Evolutionary conservation across 64 coral and sea anemone species (phyloP).

Genomic region (Stylophora pistillata): DNA sequence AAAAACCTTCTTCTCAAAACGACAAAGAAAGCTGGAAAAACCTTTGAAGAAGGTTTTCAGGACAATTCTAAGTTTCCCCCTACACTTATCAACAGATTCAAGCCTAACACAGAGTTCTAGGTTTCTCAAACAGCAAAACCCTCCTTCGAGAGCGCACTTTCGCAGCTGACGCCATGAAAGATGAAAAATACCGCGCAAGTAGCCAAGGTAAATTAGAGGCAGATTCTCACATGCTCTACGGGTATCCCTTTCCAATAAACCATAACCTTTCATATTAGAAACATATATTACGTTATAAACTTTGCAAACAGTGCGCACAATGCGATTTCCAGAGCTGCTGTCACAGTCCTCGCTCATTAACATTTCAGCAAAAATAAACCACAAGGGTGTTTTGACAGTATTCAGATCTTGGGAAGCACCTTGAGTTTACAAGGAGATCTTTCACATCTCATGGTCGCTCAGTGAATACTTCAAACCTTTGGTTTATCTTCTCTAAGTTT

Average conservation of each 20-base stretch:
- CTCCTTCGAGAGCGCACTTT: constrained; percentile 29
- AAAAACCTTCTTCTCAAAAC: neutral
- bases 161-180: constrained; percentile 18
- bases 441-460: constrained; percentile 41
- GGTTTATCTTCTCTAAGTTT: constrained; percentile 72
- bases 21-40: neutral
- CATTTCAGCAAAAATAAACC: constrained; percentile 99
- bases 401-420: constrained; percentile 84
- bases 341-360: constrained; percentile 91
- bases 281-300: constrained; percentile 63
- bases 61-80: neutral
- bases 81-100: neutral
- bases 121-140: neutral
- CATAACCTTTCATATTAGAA: constrained; percentile 44
- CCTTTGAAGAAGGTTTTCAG: neutral
- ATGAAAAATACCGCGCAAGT: constrained; percentile 20
- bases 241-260: constrained; percentile 25
- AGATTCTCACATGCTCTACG: constrained; percentile 12
- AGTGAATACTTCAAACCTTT: constrained; percentile 62
- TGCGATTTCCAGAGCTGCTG: constrained; percentile 80
- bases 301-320: constrained; percentile 83
- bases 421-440: constrained; percentile 64
- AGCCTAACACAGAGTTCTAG: neutral
- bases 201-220: constrained; percentile 1
- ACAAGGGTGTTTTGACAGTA: constrained; percentile 99